Evolutionary conservation across 2,888 invertebrate genomes (phyloP), one percentile per base, ranked within the genome.

Genomic region (Dascillus cervinus): DNA sequence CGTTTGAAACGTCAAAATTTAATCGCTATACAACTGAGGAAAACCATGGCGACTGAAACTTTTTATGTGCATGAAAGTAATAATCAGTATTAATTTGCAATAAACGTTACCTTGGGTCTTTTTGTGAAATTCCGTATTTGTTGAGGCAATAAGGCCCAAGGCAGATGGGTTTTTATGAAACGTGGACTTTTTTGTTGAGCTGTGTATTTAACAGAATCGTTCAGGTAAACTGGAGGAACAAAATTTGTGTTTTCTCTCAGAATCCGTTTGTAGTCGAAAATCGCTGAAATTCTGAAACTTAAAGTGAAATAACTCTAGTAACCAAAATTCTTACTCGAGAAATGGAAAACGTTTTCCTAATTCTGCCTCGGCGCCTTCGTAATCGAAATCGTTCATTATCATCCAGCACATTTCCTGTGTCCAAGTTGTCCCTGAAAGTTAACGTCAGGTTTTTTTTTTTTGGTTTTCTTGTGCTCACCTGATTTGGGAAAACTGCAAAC

Each of bases 381-480:
- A 76, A 56, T 83, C 71, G 26, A 79, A 56, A 43, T 77, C 65
- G 37, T 77, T 77, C 35, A 72, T 68, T 22, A 83, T 67, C 35
- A 81, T 65, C 76, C 82, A 84, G 0, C 81, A 73, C 66, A 84
- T 72, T 65, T 84, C 83, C 57, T 82, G 82, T 0, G 79, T 71
- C 84, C 84, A 84, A 10, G 85, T 85, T 11, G 84, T 84, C 3
- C 81, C 80, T 79, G 50, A 22, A 57, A 58, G 21, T 26, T 38
- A 22, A 36, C 11, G 26, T n/a, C 17, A 17, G 17, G 8, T 17
- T 17, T 17, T 6, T 8, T 8, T 17, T 6, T 8, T 22, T 26
- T 13, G n/a, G n/a, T n/a, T n/a, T n/a, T n/a, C n/a, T n/a, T n/a
- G 9, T 22, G 30, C 42, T 56, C 55, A 74, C 74, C 74, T 30